phyloP scores from a whole-genome alignment of 92 coral and sea anemone species.

The Desmophyllum pertusum region DNA sequence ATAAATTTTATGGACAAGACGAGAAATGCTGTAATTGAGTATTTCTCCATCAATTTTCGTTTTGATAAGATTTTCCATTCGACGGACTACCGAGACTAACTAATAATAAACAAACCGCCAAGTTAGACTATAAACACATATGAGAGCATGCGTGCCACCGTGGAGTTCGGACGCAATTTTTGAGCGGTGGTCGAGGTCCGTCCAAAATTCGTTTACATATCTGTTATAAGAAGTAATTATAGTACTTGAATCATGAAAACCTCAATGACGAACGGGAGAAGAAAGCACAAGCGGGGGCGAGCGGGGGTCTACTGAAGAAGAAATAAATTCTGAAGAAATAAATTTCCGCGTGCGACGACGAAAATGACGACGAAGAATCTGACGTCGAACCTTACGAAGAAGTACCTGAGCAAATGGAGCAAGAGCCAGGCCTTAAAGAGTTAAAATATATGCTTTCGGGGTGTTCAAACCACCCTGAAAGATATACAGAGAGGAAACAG shows the following conservation, averaged over 20 bases:
- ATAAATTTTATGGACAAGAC: too few species aligned
- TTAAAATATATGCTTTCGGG: slow-evolving; percentile 13
- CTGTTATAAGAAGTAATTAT: not conserved
- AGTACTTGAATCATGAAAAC: too few species aligned
- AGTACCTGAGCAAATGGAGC: not conserved
- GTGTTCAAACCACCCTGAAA: slow-evolving; percentile 6
- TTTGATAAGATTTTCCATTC: too few species aligned
- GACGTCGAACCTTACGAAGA: not conserved
- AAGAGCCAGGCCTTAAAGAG: slow-evolving; percentile 12
- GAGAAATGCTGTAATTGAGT: too few species aligned
- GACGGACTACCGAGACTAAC: too few species aligned
- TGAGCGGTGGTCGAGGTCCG: slow-evolving; percentile 1
- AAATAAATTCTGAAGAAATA: not conserved
- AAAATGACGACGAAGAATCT: not conserved
- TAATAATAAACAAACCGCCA: too few species aligned
- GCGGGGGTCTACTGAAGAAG: not conserved
- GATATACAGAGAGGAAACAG: slow-evolving; percentile 1
- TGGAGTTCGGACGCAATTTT: slow-evolving; percentile 10
- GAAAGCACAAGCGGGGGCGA: not conserved
- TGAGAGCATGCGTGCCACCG: not conserved
- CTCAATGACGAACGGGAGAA: not conserved
- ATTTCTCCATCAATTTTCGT: too few species aligned
- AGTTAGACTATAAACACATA: too few species aligned
- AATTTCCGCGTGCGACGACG: not conserved
- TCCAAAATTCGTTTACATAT: slow-evolving; percentile 1